Percentiles rank a stretch among this genome's conserved stretches.
phyloP scores from a whole-genome alignment of 2,113 vertebrate genomes.

The Montifringilla adamsi region DNA sequence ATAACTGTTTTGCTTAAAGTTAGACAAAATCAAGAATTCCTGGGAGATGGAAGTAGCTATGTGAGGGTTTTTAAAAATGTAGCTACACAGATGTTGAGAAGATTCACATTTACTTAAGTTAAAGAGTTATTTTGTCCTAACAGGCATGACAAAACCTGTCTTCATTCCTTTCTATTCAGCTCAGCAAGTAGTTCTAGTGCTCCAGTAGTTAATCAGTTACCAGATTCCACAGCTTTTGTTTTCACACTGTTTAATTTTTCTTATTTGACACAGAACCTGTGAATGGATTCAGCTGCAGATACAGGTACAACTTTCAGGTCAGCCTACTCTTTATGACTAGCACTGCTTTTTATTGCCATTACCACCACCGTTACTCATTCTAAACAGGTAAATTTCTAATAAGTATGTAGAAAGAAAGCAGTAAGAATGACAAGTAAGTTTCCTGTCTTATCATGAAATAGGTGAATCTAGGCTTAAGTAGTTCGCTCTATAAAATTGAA shows the following conservation, averaged over 20 bases:
- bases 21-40: not conserved
- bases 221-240: slow-evolving; percentile 75
- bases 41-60: not conserved
- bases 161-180: slow-evolving; percentile 83
- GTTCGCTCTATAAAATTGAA: not conserved
- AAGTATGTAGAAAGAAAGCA: not conserved
- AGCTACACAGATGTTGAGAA: slow-evolving; percentile 31
- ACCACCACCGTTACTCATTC: not conserved
- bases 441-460: not conserved
- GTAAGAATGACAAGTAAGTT: not conserved
- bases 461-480: not conserved
- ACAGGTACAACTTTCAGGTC: slow-evolving; percentile 5
- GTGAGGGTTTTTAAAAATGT: slow-evolving; percentile 35
- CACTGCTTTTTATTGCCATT: not conserved
- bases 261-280: slow-evolving; percentile 61
- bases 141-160: slow-evolving; percentile 83
- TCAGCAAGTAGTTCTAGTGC: slow-evolving; percentile 71
- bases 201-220: slow-evolving; percentile 82
- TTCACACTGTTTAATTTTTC: slow-evolving; percentile 69
- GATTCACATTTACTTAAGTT: slow-evolving; percentile 64
- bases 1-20: not conserved
- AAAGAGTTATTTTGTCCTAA: slow-evolving; percentile 73
- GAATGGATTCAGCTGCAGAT: slow-evolving; percentile 36
- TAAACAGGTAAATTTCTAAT: not conserved
- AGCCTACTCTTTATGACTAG: not conserved